Percentiles rank a stretch among this genome's conserved stretches.
Conservation (phyloP, 2,113 vertebrate genomes). For the Hylia prasina region DNA sequence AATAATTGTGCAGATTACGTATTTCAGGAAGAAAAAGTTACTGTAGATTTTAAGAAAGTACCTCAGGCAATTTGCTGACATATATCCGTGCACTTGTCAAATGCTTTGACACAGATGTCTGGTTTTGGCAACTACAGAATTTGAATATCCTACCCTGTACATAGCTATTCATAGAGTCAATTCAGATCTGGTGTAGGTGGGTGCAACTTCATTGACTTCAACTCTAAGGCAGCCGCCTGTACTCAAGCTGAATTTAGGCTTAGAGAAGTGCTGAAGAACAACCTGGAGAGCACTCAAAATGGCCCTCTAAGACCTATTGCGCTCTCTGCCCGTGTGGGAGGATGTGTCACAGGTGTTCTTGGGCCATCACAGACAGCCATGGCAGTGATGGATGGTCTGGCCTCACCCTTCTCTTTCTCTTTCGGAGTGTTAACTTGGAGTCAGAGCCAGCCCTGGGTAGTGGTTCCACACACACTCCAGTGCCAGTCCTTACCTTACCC, state of each 20-base stretch:
- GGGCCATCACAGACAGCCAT: not conserved
- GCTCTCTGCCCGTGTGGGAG: not conserved
- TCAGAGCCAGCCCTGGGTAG: not conserved
- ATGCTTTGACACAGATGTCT: slow-evolving; percentile 68
- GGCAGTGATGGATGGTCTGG: not conserved
- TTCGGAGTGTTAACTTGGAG: not conserved
- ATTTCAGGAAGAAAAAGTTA: slow-evolving; percentile 49
- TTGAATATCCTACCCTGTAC: slow-evolving; percentile 57
- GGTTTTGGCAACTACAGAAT: slow-evolving; percentile 58
- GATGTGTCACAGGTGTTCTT: not conserved
- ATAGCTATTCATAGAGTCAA: slow-evolving; percentile 62
- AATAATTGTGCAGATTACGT: slow-evolving; percentile 47
- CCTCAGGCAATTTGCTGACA: slow-evolving; percentile 65
- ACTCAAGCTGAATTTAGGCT: slow-evolving; percentile 49
- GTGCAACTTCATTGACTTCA: slow-evolving; percentile 66
- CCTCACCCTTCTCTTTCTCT: not conserved
- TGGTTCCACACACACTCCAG: not conserved
- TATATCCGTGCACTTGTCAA: slow-evolving; percentile 66
- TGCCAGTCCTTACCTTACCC: not conserved
- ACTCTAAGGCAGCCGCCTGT: slow-evolving; percentile 53
- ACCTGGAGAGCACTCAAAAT: not conserved
- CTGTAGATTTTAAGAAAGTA: slow-evolving; percentile 55
- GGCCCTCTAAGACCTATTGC: not conserved
- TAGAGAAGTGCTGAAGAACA: not conserved
- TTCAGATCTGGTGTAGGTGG: slow-evolving; percentile 65